Base-by-base conservation (phyloP, 2,888 invertebrate species). In the Drosophila affinis region DNA sequence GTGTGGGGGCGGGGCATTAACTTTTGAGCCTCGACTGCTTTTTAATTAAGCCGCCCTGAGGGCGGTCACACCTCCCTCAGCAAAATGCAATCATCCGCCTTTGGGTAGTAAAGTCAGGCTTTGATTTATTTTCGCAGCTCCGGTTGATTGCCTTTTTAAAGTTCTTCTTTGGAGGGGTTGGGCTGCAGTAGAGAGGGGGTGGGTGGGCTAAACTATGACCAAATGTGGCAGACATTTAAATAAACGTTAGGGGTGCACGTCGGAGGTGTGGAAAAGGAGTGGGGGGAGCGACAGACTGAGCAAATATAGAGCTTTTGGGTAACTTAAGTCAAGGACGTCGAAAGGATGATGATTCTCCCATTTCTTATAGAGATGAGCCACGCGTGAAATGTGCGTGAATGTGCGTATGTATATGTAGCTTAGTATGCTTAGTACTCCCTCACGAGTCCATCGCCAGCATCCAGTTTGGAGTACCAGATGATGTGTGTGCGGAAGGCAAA, bases 201-300 rank as follows among this genome's bases (percentile, higher is more conserved):
- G 39, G 7, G 24, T 24, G 18, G 32, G 55, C 61, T 72, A 56
- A 68, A 78, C 76, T 76, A 72, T 57, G 67, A 62, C 76, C 83
- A 73, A 80, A 80, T 78, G 78, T 74, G 76, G 69, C 77, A 79
- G 78, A 80, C 88, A 74, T 81, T 87, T 86, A 87, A 85, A 87
- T 85, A 82, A 82, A 80, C 88, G 79, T 85, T 87, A 78, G 61
- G 29, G 29, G 9, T 29, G 29, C 29, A 29, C 29, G 29, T 24
- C 24, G 85, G 70, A 75, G 63, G 69, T 61, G 58, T 62, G 51
- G 55, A 57, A 60, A 52, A 14, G 39, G 57, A 24, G 32, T 14
- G 29, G n/a, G 24, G 1, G 24, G 24, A 32, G 60, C 32, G 46
- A 14, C 76, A 83, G 82, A 76, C 87, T 72, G 79, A 72, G 71